These are phyloP conservation scores for Planococcus citri DNA, from an alignment of 1,140 invertebrate species.

Conservation along the genomic window DNA sequence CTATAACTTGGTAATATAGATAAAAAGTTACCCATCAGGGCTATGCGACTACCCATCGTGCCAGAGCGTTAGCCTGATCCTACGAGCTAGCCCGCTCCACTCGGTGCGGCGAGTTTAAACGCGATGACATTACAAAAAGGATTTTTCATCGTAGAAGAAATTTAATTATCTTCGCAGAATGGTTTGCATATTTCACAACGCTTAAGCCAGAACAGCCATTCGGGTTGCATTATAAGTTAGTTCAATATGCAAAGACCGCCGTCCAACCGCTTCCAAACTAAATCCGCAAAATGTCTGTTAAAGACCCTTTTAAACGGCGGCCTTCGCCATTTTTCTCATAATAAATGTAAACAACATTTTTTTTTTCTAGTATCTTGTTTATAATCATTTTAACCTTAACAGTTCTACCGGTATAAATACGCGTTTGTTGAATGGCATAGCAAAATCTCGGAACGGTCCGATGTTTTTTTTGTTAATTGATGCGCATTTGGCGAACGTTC, in stretches of 20 bases:
- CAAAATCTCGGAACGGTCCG: too few relatives aligned
- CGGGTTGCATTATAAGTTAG: background rate
- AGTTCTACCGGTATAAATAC: too few relatives aligned
- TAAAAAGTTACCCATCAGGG: too few relatives aligned
- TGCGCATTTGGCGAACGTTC: too few relatives aligned
- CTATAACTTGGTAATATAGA: too few relatives aligned
- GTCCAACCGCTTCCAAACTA: background rate
- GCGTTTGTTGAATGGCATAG: too few relatives aligned
- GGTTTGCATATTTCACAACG: conserved; percentile 2
- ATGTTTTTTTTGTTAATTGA: too few relatives aligned
- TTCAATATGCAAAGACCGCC: conserved; percentile 1
- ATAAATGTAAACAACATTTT: background rate
- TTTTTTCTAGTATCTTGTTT: background rate
- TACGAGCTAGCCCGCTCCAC: too few relatives aligned
- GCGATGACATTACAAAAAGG: background rate
- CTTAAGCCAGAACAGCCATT: background rate
- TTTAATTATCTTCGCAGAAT: background rate
- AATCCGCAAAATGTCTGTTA: conserved; percentile 6
- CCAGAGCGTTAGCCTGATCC: too few relatives aligned
- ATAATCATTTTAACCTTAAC: too few relatives aligned
- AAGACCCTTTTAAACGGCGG: background rate
- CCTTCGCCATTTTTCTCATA: background rate
- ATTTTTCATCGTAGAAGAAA: background rate
- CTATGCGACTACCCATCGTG: too few relatives aligned
- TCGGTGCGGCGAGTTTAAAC: too few relatives aligned